phyloP scores from a whole-genome alignment of 2,797 vertebrate species.

The Brachyalestes nurse region DNA sequence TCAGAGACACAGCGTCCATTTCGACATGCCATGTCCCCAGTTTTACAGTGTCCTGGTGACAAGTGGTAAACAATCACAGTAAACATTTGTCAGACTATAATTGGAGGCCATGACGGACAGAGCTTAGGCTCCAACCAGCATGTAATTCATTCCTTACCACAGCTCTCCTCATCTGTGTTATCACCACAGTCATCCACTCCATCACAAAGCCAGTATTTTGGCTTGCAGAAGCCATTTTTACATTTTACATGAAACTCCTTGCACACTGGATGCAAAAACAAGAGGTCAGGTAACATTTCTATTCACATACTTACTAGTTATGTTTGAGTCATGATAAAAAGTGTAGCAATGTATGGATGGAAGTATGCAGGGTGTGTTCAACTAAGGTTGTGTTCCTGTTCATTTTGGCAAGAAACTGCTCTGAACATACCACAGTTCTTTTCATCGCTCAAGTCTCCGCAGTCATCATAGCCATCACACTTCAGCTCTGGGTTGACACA shows the following conservation, averaged over 20 bases:
- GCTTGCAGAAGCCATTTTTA: slow-evolving; percentile 85
- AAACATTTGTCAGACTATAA: neutral
- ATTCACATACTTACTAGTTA: slow-evolving; percentile 14
- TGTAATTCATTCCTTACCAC: slow-evolving; percentile 76
- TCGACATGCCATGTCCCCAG: slow-evolving; percentile 75
- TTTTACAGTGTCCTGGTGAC: slow-evolving; percentile 75
- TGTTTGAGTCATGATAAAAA: neutral
- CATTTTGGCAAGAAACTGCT: neutral
- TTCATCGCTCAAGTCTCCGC: slow-evolving; percentile 87
- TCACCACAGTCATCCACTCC: slow-evolving; percentile 89
- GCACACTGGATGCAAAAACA: slow-evolving; percentile 69
- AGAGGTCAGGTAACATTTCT: neutral
- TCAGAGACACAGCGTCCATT: slow-evolving; percentile 76
- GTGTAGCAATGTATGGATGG: neutral
- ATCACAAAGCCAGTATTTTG: slow-evolving; percentile 89
- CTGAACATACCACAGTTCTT: slow-evolving; percentile 80
- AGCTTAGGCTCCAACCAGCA: neutral
- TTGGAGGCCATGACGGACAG: slow-evolving; percentile 5
- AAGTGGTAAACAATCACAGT: neutral
- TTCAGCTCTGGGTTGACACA: slow-evolving; percentile 77
- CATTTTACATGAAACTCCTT: slow-evolving; percentile 80
- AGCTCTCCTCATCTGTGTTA: slow-evolving; percentile 84
- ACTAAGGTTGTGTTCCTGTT: neutral
- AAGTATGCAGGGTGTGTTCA: neutral
- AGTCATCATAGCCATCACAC: slow-evolving; percentile 91